These are phyloP conservation scores for Marronus borbonicus DNA, from an alignment of 2,888 invertebrate species.

Conservation along the genomic window DNA sequence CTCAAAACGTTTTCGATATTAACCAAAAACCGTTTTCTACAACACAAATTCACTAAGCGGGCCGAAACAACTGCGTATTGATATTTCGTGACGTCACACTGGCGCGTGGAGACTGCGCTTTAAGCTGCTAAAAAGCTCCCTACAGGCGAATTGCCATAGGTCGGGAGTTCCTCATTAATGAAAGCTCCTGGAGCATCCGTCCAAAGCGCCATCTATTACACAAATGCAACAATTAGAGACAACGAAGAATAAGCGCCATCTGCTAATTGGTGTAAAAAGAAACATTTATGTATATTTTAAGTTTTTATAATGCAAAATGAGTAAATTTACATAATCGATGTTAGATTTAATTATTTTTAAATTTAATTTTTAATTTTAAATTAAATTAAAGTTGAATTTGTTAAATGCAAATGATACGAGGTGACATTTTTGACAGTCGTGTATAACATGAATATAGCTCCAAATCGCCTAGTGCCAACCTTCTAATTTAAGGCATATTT, in stretches of 20 bases:
- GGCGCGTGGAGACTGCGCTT: slow-evolving; percentile 65
- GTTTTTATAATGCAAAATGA: no score
- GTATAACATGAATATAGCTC: no score
- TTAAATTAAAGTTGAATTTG: no score
- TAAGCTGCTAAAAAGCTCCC: slow-evolving; percentile 36
- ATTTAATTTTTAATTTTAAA: no score
- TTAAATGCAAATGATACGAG: no score
- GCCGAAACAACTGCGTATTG: slow-evolving; percentile 62
- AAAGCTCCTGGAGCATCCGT: slow-evolving; percentile 4
- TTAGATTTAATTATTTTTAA: no score
- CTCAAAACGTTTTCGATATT: slow-evolving; percentile 58
- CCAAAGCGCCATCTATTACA: slow-evolving; percentile 10
- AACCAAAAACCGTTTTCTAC: slow-evolving; percentile 58
- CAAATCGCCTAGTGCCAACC: no score
- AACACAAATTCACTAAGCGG: slow-evolving; percentile 57
- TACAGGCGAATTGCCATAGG: slow-evolving; percentile 63
- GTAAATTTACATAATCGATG: no score
- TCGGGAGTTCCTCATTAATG: slow-evolving; percentile 57
- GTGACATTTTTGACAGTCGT: no score
- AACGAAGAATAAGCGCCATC: background rate
- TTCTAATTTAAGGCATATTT: no score
- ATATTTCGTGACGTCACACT: slow-evolving; percentile 68
- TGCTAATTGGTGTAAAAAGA: background rate
- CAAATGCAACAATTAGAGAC: background rate
- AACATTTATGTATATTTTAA: background rate